A percentile compares a stretch with the other conserved stretches of the same genome.
phyloP scores from a whole-genome alignment of 1,140 invertebrate species.

The Agrilus planipennis region DNA sequence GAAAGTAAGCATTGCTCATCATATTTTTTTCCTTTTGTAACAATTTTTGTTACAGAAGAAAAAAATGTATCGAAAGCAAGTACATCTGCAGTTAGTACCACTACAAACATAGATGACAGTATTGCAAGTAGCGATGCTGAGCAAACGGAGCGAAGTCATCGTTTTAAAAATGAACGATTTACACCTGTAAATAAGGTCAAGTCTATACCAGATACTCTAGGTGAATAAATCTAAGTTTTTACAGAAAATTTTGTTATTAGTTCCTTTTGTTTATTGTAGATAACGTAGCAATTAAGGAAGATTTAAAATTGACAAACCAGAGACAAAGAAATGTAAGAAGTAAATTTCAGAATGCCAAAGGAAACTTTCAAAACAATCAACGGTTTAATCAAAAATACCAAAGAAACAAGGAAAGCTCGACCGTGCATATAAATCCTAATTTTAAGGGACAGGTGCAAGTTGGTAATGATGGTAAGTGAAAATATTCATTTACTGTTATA shows the following conservation, averaged over 20 bases:
- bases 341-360: not conserved
- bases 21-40: not conserved
- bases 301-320: too few species aligned
- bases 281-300: too few species aligned
- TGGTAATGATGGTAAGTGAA: slow-evolving; percentile 1
- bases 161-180: slow-evolving; percentile 4
- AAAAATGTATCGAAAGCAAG: not conserved
- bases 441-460: slow-evolving; percentile 4
- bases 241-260: too few species aligned
- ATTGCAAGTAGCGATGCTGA: not conserved
- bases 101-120: not conserved
- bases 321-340: too few species aligned
- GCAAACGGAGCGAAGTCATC: not conserved
- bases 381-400: not conserved
- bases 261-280: too few species aligned
- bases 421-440: slow-evolving; percentile 3
- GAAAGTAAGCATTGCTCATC: not conserved
- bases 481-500: too few species aligned
- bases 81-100: not conserved
- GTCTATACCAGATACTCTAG: slow-evolving; percentile 1
- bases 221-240: not conserved
- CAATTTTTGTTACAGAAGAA: not conserved
- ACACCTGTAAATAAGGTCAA: not conserved
- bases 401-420: not conserved
- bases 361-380: not conserved